Conservation (phyloP, 2,113 vertebrate species). For the Sapajus apella region DNA sequence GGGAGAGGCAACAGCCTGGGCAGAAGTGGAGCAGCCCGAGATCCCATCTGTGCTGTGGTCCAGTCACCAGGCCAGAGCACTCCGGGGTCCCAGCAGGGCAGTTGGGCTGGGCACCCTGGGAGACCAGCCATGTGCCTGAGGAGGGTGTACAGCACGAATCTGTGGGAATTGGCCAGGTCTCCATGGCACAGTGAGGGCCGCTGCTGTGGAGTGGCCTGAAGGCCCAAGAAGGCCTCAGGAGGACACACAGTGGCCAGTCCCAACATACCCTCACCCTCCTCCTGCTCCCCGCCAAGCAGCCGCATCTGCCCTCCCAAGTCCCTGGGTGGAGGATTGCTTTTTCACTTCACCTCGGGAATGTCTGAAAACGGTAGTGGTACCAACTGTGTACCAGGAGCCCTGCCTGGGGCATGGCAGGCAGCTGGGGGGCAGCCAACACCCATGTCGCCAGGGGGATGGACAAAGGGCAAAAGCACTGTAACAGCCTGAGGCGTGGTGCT, state of each 20-base stretch:
- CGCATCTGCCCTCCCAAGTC: not conserved
- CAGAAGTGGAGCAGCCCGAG: too few relatives aligned
- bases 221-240: too few relatives aligned
- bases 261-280: not conserved
- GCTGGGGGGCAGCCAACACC: not conserved
- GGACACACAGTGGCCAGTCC: fast-evolving
- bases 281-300: not conserved
- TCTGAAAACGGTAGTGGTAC: not conserved
- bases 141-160: not conserved
- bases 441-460: fast-evolving
- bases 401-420: not conserved
- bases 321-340: too few relatives aligned
- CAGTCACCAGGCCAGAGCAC: not conserved
- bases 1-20: not conserved
- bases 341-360: not conserved
- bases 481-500: fast-evolving
- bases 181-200: fast-evolving
- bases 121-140: not conserved
- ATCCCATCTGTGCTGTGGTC: not conserved
- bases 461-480: not conserved
- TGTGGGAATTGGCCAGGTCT: not conserved
- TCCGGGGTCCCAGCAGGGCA: not conserved
- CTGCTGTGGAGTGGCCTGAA: not conserved
- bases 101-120: not conserved
- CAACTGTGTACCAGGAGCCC: not conserved